phyloP scores from a whole-genome alignment of 2,797 vertebrate species.

The Florisuga fusca region DNA sequence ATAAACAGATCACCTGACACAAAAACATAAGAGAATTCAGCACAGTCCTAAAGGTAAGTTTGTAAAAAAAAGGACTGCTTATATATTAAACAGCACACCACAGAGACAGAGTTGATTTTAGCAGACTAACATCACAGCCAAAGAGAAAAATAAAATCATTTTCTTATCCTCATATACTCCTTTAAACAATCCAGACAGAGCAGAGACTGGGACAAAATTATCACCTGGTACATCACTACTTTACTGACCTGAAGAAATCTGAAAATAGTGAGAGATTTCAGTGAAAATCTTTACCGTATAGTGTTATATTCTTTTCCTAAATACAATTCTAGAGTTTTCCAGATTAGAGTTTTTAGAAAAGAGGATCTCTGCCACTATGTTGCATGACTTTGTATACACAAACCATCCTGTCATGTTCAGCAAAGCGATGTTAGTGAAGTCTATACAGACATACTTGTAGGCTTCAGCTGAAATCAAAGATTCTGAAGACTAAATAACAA shows the following conservation, averaged over 20 bases:
- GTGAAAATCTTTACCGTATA: neutral
- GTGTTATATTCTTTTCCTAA: neutral
- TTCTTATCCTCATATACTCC: neutral
- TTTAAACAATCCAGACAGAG: neutral
- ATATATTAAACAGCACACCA: constrained; percentile 14
- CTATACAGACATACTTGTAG: neutral
- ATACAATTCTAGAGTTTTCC: neutral
- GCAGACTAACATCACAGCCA: neutral
- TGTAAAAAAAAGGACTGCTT: neutral
- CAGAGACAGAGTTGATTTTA: neutral
- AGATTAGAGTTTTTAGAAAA: neutral
- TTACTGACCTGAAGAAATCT: neutral
- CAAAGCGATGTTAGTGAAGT: neutral
- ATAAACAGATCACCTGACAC: neutral
- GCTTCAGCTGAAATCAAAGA: neutral
- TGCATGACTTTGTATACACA: neutral
- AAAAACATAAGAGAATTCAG: neutral
- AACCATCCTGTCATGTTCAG: neutral
- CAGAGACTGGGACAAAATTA: neutral
- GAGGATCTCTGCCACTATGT: neutral
- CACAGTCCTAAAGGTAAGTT: constrained; percentile 28
- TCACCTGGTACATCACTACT: neutral
- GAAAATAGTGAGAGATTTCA: neutral
- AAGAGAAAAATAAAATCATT: neutral
- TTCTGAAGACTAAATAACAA: neutral